These are phyloP conservation scores for Pyrrhia umbra DNA, from an alignment of 2,888 invertebrate genomes.

Conservation along the genomic window DNA sequence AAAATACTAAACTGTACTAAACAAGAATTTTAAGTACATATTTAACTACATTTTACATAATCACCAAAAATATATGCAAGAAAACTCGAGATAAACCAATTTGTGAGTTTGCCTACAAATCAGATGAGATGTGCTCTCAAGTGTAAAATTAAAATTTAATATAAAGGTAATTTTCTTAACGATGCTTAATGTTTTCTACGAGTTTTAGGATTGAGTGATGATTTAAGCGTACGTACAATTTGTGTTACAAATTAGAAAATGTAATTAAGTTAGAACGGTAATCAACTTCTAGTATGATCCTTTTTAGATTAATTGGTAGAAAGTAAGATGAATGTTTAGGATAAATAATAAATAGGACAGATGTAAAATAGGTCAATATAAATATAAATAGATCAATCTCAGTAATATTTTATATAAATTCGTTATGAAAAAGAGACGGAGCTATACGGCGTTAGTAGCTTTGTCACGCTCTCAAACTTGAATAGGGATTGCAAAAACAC, in stretches of 20 bases:
- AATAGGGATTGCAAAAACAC: too few species aligned
- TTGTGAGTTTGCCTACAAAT: slow-evolving; percentile 21
- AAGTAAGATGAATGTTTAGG: background rate
- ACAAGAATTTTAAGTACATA: too few species aligned
- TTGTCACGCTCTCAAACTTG: too few species aligned
- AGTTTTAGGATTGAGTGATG: background rate
- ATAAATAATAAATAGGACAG: too few species aligned
- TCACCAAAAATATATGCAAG: background rate
- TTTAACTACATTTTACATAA: background rate
- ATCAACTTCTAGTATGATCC: background rate
- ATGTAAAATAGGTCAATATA: too few species aligned
- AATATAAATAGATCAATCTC: too few species aligned
- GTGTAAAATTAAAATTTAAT: slow-evolving; percentile 28
- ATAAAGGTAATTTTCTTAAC: slow-evolving; percentile 3
- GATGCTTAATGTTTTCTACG: background rate
- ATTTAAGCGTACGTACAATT: slow-evolving; percentile 7
- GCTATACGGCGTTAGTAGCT: too few species aligned
- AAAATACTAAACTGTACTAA: too few species aligned
- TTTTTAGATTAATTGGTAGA: background rate
- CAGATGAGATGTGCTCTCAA: slow-evolving; percentile 25
- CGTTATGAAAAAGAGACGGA: too few species aligned
- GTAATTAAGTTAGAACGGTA: background rate
- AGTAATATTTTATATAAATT: too few species aligned
- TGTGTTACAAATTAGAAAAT: background rate
- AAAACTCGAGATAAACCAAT: slow-evolving; percentile 16